Percentiles rank a stretch among this genome's conserved stretches.
phyloP scores from a whole-genome alignment of 2,113 vertebrate species.

The Sigmodon hispidus region DNA sequence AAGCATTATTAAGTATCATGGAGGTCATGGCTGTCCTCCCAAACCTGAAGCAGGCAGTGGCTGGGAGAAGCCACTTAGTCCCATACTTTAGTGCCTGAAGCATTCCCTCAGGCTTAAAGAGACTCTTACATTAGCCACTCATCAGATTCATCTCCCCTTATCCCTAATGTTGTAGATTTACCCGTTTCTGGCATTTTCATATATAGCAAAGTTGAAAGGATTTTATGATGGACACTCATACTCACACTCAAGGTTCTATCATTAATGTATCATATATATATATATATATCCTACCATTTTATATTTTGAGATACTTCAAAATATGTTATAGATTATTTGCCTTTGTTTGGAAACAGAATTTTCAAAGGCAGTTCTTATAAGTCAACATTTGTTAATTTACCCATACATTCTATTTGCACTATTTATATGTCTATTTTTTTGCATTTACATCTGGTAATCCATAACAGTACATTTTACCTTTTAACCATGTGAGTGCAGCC shows the following conservation, averaged over 20 bases:
- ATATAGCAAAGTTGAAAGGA: not conserved
- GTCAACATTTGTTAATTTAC: not conserved
- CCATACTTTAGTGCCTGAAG: not conserved
- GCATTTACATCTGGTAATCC: not conserved
- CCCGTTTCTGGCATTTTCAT: not conserved
- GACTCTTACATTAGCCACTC: not conserved
- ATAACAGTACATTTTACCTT: not conserved
- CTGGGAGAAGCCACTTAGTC: no score
- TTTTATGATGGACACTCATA: not conserved
- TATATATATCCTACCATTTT: not conserved
- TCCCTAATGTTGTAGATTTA: not conserved
- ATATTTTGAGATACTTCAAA: not conserved
- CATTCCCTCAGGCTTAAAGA: not conserved
- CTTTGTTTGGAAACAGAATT: slow-evolving; percentile 36
- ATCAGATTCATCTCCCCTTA: not conserved
- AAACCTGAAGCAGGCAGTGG: no score
- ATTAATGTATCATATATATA: not conserved
- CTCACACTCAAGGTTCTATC: not conserved
- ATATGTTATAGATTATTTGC: not conserved
- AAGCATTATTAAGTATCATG: no score
- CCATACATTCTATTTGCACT: not conserved
- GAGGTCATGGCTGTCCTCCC: no score
- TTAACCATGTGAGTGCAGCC: not conserved
- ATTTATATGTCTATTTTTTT: not conserved
- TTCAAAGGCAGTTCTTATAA: not conserved